Conservation (phyloP, 2,113 vertebrate genomes). For the Clarias batrachus region DNA sequence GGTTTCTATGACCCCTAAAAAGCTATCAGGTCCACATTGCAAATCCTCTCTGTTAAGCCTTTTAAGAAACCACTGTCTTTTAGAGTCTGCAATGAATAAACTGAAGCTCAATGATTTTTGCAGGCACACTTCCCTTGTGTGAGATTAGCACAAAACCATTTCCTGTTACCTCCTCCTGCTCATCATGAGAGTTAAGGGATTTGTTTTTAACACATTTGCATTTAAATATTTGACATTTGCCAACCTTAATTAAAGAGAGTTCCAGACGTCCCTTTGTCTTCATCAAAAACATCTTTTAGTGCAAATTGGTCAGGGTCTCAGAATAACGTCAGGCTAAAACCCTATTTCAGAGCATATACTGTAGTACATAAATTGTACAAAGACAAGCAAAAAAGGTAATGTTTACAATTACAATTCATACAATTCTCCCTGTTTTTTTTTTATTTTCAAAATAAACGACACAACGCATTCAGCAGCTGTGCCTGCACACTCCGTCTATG, state of each 20-base stretch:
- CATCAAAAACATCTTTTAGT: not conserved
- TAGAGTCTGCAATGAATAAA: not conserved
- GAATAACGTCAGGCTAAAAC: not conserved
- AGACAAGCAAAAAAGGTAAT: not conserved
- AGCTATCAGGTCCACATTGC: not conserved
- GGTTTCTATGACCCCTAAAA: not conserved
- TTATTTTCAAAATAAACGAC: not conserved
- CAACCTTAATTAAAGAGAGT: not conserved
- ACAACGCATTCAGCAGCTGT: not conserved
- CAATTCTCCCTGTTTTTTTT: not conserved
- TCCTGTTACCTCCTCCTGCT: not conserved
- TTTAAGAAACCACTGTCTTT: conserved; percentile 9
- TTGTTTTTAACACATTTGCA: conserved; percentile 35
- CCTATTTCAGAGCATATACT: not conserved
- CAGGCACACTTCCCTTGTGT: conserved; percentile 21
- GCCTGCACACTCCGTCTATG: conserved; percentile 7
- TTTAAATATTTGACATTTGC: not conserved
- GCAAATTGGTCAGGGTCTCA: not conserved
- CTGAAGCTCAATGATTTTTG: conserved; percentile 24
- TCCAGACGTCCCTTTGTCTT: not conserved
- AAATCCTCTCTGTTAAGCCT: not conserved
- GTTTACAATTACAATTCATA: not conserved
- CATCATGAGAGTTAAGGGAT: conserved; percentile 5
- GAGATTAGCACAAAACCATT: conserved; percentile 24
- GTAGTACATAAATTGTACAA: not conserved